A percentile compares a stretch with the other conserved stretches of the same genome.
Conservation (phyloP, 2,888 invertebrate species). For the Cataglyphis altisquamis region DNA sequence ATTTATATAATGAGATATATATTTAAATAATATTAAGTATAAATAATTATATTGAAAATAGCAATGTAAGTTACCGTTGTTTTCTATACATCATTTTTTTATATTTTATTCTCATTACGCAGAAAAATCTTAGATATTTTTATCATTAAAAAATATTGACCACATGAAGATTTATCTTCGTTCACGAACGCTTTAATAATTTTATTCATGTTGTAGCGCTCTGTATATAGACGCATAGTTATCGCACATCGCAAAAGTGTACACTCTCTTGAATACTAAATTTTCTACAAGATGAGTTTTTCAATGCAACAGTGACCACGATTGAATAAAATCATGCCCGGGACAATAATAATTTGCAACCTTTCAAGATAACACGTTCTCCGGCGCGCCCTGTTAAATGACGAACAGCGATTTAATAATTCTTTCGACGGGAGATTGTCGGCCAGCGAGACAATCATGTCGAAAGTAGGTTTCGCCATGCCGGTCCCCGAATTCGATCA, state of each 20-base stretch:
- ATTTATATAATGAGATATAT: neutral
- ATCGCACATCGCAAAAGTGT: neutral
- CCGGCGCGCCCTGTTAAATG: conserved; percentile 27
- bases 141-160: neutral
- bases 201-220: conserved; percentile 14
- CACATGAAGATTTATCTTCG: neutral
- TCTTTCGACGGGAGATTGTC: conserved; percentile 51
- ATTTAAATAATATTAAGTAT: neutral
- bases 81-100: neutral
- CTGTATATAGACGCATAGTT: neutral
- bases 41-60: neutral
- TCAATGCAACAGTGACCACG: conserved; percentile 2
- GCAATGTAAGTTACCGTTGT: neutral
- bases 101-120: neutral
- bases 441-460: conserved; percentile 73
- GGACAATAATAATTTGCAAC: conserved; percentile 18
- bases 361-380: conserved; percentile 17
- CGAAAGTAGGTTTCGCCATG: conserved; percentile 72
- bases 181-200: neutral
- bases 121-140: neutral
- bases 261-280: neutral
- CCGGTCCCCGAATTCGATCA: conserved; percentile 74
- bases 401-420: conserved; percentile 41
- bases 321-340: conserved; percentile 9
- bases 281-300: conserved; percentile 3